These are phyloP conservation scores for Plotosus lineatus DNA, from an alignment of 2,113 vertebrate genomes.

Conservation along the genomic window DNA sequence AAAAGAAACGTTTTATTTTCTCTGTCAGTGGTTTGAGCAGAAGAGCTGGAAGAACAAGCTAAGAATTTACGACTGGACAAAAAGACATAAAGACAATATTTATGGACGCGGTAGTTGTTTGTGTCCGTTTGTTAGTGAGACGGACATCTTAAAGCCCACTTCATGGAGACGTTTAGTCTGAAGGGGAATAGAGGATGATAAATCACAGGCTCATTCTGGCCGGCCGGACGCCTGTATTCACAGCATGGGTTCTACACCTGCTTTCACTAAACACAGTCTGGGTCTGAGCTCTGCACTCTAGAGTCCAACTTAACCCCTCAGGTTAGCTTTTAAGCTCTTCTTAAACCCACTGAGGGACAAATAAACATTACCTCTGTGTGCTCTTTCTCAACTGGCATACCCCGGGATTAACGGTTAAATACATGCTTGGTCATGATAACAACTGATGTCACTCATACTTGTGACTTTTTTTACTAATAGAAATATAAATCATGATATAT, in stretches of 20 bases:
- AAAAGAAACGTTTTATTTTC: no score
- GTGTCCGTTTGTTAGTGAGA: background rate
- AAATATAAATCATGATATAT: background rate
- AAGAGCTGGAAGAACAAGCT: background rate
- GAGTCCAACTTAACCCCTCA: constrained; percentile 35
- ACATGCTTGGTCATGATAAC: background rate
- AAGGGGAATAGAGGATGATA: constrained; percentile 13
- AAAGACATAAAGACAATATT: background rate
- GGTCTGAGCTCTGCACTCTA: constrained; percentile 33
- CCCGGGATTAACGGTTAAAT: constrained; percentile 2
- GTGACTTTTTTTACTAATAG: background rate
- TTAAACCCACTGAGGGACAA: constrained; percentile 21
- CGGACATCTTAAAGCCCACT: constrained; percentile 17
- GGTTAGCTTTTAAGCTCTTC: constrained; percentile 31
- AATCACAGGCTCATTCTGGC: constrained; percentile 28
- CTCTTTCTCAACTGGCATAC: background rate
- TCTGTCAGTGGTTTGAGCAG: constrained; percentile 21
- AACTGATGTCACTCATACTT: background rate
- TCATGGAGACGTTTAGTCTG: constrained; percentile 52
- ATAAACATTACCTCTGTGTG: constrained; percentile 9
- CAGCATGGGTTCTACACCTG: constrained; percentile 50
- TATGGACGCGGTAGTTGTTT: background rate
- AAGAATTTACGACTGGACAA: background rate
- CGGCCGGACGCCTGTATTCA: constrained; percentile 31
- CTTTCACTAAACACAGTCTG: constrained; percentile 42